Evolutionary conservation across 2,797 vertebrate species (phyloP).

Genomic region (Lophotriccus pileatus): DNA sequence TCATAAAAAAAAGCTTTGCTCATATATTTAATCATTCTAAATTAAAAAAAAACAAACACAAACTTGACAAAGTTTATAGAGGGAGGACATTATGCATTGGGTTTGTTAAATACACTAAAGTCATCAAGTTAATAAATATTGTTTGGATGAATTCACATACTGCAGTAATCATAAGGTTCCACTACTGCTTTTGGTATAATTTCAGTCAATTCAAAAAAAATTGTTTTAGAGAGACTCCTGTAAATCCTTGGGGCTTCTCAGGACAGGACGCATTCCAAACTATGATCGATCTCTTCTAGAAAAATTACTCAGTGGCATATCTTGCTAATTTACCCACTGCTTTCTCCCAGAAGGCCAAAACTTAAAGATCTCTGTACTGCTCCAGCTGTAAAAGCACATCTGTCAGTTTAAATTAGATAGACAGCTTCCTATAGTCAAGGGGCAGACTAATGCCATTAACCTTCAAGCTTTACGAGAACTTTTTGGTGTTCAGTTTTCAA

Average conservation of each 20-base stretch:
- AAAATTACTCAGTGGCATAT: slow-evolving; percentile 18
- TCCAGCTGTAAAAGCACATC: slow-evolving; percentile 67
- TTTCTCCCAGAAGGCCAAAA: slow-evolving; percentile 34
- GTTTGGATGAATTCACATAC: neutral
- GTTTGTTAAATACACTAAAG: neutral
- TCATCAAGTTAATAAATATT: neutral
- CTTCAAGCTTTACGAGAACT: slow-evolving; percentile 52
- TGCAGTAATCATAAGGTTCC: neutral
- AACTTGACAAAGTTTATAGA: neutral
- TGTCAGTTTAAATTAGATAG: slow-evolving; percentile 58
- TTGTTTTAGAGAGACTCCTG: neutral
- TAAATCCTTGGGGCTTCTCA: neutral
- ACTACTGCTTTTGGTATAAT: neutral
- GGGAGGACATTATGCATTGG: neutral
- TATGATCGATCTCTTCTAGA: slow-evolving; percentile 18
- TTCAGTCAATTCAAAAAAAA: neutral
- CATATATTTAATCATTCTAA: neutral
- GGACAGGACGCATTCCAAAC: slow-evolving; percentile 20
- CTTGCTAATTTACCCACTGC: slow-evolving; percentile 36
- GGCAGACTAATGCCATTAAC: slow-evolving; percentile 64
- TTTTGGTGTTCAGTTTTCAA: slow-evolving; percentile 34
- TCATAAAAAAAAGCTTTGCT: neutral
- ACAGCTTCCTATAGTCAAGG: slow-evolving; percentile 59
- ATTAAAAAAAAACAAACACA: neutral
- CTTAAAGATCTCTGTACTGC: neutral